Conservation (phyloP, 2,797 vertebrate species). For the Arremon brunneinucha region DNA sequence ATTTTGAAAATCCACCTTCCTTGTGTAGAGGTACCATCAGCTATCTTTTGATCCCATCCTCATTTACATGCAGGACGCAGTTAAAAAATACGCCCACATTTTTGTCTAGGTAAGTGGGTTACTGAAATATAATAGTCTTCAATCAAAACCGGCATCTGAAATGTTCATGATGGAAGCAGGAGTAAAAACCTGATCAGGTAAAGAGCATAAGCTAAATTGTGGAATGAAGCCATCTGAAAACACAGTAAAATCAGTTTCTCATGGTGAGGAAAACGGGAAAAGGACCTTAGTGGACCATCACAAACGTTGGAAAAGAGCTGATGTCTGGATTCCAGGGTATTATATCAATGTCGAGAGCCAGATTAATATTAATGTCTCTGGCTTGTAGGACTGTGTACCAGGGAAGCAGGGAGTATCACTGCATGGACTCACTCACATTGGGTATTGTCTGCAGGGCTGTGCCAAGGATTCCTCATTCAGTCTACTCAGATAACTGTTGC, state of each 20-base stretch:
- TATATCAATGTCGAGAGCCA: neutral
- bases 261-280: neutral
- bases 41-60: neutral
- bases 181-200: neutral
- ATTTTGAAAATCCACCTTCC: neutral
- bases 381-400: neutral
- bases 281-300: neutral
- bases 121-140: neutral
- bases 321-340: neutral
- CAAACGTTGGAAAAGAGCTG: neutral
- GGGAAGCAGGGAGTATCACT: neutral
- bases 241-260: neutral
- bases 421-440: neutral
- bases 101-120: neutral
- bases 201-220: neutral
- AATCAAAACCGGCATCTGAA: neutral
- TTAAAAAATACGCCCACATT: neutral
- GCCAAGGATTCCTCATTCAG: neutral
- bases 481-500: neutral
- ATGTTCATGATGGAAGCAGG: neutral
- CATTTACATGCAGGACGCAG: neutral
- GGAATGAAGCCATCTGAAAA: neutral
- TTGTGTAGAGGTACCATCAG: neutral
- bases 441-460: neutral
- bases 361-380: constrained; percentile 1